Evolutionary conservation across 2,888 invertebrate species (phyloP).

Genomic region (Nemurella pictetii): DNA sequence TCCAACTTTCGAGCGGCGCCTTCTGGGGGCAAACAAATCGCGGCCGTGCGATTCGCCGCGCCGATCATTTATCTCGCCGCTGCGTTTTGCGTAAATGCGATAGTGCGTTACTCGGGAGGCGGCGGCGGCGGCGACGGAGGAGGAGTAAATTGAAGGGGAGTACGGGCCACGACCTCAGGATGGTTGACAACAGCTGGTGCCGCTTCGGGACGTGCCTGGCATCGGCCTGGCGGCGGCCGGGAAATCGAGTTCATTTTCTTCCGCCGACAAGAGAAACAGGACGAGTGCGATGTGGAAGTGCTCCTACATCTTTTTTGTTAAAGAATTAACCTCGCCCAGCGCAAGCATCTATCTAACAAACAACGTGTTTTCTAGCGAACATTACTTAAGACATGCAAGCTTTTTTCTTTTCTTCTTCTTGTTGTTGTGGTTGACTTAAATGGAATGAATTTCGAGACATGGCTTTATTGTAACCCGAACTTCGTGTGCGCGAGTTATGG

Average conservation of each 20-base stretch:
- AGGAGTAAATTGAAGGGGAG: background rate
- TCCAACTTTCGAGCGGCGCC: background rate
- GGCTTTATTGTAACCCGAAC: background rate
- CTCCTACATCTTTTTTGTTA: background rate
- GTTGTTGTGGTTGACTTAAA: background rate
- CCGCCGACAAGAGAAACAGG: background rate
- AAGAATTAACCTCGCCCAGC: background rate
- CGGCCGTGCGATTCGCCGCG: background rate
- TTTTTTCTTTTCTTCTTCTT: background rate
- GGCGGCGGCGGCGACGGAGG: background rate
- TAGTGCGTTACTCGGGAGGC: background rate
- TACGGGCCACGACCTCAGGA: background rate
- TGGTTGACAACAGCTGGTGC: constrained; percentile 7
- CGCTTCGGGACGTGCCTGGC: background rate
- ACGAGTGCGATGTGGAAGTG: background rate
- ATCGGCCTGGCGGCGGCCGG: background rate
- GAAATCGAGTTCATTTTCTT: background rate
- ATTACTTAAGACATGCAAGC: background rate
- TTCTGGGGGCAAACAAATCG: background rate
- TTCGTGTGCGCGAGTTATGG: background rate
- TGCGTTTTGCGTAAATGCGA: background rate
- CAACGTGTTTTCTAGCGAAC: background rate
- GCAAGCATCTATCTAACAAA: background rate
- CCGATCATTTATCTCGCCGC: background rate
- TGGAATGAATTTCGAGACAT: background rate